Evolutionary conservation across 2,113 vertebrate genomes (phyloP).

Genomic region (Scophthalmus maximus): DNA sequence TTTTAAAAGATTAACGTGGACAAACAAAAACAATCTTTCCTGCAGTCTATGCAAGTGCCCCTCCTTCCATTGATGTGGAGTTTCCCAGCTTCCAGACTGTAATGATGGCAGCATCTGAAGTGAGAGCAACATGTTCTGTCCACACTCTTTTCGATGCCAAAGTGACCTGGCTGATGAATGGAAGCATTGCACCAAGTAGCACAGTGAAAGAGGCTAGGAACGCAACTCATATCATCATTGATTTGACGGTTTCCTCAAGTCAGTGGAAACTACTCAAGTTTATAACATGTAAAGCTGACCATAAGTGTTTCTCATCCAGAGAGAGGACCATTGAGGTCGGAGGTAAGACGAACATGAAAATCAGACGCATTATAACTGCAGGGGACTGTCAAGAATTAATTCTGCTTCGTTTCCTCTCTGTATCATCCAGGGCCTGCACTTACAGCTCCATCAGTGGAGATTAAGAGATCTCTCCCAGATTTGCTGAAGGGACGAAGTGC

Average conservation of each 20-base stretch:
- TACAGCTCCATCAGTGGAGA: constrained; percentile 54
- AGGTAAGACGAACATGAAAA: constrained; percentile 38
- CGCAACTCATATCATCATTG: constrained; percentile 13
- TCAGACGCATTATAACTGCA: not conserved
- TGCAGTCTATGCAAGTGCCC: constrained; percentile 22
- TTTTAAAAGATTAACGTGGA: not conserved
- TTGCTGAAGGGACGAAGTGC: constrained; percentile 18
- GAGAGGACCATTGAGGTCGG: not conserved
- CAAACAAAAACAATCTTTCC: not conserved
- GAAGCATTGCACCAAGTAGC: accelerated
- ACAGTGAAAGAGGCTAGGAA: accelerated
- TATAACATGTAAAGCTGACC: constrained; percentile 67
- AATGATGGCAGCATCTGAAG: accelerated
- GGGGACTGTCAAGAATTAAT: not conserved
- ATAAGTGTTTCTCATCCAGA: constrained; percentile 59
- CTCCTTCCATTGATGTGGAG: constrained; percentile 50
- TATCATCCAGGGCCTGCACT: constrained; percentile 34
- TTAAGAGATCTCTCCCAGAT: constrained; percentile 67
- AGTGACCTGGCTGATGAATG: constrained; percentile 66
- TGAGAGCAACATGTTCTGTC: constrained; percentile 65
- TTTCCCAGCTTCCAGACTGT: constrained; percentile 58
- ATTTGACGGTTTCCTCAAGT: constrained; percentile 3
- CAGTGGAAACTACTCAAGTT: constrained; percentile 31
- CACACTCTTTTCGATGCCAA: constrained; percentile 8
- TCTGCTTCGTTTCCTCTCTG: not conserved